phyloP scores from a whole-genome alignment of 2,797 vertebrate genomes.

The Clarias fuscus region DNA sequence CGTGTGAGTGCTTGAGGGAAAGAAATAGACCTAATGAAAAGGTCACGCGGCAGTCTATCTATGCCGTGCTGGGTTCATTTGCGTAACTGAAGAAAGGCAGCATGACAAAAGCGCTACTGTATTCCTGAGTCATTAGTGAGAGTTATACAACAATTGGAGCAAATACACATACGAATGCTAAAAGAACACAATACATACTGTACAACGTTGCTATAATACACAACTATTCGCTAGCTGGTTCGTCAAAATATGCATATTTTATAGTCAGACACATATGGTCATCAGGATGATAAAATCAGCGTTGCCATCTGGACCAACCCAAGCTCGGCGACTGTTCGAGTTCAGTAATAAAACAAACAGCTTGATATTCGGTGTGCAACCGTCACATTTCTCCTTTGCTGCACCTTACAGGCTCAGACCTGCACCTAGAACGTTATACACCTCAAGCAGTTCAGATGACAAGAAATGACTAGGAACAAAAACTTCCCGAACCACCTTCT shows the following conservation, averaged over 20 bases:
- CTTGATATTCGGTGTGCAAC: conserved; percentile 8
- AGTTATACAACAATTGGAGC: neutral
- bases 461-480: conserved; percentile 33
- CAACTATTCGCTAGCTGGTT: neutral
- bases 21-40: conserved; percentile 26
- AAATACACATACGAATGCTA: neutral
- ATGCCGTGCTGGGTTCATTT: neutral
- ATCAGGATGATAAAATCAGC: neutral
- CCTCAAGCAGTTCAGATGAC: conserved; percentile 44
- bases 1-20: neutral
- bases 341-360: no score
- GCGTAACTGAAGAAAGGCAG: conserved; percentile 18
- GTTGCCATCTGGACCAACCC: neutral
- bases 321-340: neutral
- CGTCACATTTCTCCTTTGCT: neutral
- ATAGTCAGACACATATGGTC: neutral
- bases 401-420: conserved; percentile 39
- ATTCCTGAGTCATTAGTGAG: neutral
- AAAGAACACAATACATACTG: neutral
- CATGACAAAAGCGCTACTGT: neutral
- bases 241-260: neutral
- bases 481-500: conserved; percentile 16
- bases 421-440: conserved; percentile 39
- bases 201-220: neutral
- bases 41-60: conserved; percentile 8